Base-by-base conservation (phyloP, 1,140 invertebrate genomes). In the Dreissena rostriformis region DNA sequence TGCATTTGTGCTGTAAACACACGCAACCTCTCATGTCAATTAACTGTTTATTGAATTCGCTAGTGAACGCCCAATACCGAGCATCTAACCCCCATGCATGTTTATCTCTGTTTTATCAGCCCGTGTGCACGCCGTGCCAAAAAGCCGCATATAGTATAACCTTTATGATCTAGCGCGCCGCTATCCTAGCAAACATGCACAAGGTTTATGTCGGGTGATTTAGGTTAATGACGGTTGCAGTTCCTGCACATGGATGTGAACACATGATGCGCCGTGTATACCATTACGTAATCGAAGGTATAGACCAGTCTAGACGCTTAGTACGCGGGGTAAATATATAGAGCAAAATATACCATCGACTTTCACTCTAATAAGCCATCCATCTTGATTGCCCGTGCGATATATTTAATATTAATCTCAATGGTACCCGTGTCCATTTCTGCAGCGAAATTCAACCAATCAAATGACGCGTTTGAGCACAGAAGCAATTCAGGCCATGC, bases 121-220 rank as follows among this genome's bases (percentile, higher is more conserved):
- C 70, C 75, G 29, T 75, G 63, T 82, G 72, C 80, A 82, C 66
- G 51, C 80, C 19, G 57, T 75, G 80, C 80, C 80, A 82, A 75
- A 82, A 82, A 82, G 80, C 80, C 80, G 66, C 80, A 82, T 82
- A 82, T 82, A 82, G 80, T 72, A 75, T 82, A 82, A 75, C 80
- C 80, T 49, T 75, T 53, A 24, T 82, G 80, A 82, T 74, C 80
- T 68, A 82, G 15, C 55, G 53, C 75, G 39, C 70, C 53, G 28
- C 70, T 67, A 68, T 70, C 71, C 65, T 53, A 71, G 61, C 72
- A 82, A 29, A 75, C 80, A 82, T 82, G 80, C 80, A 82, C 72
- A 68, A 63, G 72, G 63, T 82, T 74, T 75, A 74, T 68, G 80
- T 75, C 55, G 66, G 80, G 80, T 82, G 80, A 82, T 82, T n/a